A percentile compares a stretch with the other conserved stretches of the same genome.
Conservation (phyloP, 2,113 vertebrate genomes). For the Numenius arquata region DNA sequence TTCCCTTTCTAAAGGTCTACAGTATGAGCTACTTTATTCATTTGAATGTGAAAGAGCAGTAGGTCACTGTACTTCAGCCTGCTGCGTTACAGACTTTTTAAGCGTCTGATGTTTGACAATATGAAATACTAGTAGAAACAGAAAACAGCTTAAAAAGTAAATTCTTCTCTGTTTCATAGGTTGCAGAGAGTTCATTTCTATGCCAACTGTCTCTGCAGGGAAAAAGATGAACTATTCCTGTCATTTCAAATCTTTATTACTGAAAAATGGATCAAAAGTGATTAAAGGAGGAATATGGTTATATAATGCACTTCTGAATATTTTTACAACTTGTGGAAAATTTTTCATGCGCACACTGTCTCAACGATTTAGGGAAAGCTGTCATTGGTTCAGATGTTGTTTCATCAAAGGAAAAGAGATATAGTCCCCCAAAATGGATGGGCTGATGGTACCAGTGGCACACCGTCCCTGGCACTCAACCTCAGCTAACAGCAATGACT, state of each 20-base stretch:
- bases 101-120: background rate
- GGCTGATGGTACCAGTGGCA: background rate
- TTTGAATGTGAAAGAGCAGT: slow-evolving; percentile 37
- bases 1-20: background rate
- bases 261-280: background rate
- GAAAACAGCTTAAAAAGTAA: slow-evolving; percentile 41
- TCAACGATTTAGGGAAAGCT: background rate
- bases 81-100: background rate
- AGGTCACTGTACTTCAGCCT: slow-evolving; percentile 3
- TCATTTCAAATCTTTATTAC: slow-evolving; percentile 19
- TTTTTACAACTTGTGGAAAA: background rate
- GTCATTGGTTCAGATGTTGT: background rate
- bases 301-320: background rate
- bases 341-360: background rate
- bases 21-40: background rate
- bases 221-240: background rate
- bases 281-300: background rate
- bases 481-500: background rate
- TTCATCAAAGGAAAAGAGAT: background rate
- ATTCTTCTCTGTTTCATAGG: background rate
- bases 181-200: slow-evolving; percentile 31
- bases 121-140: background rate
- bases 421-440: background rate
- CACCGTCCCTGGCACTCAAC: background rate
- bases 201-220: background rate